These are phyloP conservation scores for Staurois parvus DNA, from an alignment of 2,797 vertebrate species.

Conservation along the genomic window DNA sequence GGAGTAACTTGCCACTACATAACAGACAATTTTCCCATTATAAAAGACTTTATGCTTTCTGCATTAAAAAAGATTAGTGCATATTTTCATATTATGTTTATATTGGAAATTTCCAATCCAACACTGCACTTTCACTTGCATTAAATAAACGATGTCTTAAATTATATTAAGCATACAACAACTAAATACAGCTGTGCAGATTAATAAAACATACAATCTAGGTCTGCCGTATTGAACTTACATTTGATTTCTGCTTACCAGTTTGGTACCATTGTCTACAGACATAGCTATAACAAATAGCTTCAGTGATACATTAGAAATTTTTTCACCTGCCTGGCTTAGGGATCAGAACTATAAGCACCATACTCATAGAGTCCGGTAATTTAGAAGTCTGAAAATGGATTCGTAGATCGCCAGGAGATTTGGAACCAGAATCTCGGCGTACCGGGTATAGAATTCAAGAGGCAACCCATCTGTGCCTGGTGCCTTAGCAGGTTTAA, in stretches of 20 bases:
- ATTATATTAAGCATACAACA: background rate
- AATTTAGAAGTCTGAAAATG: no score
- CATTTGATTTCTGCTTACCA: background rate
- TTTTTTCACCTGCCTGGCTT: no score
- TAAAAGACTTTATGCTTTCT: background rate
- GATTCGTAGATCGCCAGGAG: no score
- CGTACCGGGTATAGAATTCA: no score
- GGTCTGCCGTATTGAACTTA: background rate
- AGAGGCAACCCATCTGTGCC: no score
- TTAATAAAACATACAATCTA: background rate
- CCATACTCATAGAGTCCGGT: no score
- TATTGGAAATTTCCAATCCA: no score
- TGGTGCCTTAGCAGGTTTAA: no score
- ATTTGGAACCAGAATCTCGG: no score
- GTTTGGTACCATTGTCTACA: background rate
- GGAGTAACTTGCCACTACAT: no score
- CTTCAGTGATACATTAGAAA: background rate
- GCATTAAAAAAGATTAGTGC: background rate
- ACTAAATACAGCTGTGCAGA: background rate
- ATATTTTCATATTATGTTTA: no score
- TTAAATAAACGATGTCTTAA: background rate
- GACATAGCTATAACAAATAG: background rate
- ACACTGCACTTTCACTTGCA: background rate
- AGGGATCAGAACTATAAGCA: no score
- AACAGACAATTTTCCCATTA: background rate